Conservation (phyloP, 2,113 vertebrate species). For the Antechinus flavipes region DNA sequence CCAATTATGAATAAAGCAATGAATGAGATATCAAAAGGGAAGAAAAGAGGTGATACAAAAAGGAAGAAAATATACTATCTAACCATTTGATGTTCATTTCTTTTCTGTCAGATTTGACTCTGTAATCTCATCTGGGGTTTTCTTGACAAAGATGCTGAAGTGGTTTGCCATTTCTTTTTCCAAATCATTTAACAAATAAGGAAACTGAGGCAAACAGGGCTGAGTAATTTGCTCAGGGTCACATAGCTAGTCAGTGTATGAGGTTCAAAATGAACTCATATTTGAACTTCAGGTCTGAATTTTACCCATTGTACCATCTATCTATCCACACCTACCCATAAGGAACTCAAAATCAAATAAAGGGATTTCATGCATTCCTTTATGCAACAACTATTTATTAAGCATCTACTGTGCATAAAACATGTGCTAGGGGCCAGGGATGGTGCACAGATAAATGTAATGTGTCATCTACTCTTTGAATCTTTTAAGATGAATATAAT, state of each 20-base stretch:
- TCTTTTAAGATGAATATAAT: neutral
- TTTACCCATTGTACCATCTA: accelerated
- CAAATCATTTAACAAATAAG: no score
- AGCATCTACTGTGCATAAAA: neutral
- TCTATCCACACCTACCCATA: neutral
- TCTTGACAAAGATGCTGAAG: no score
- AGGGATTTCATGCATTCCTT: neutral
- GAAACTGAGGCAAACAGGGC: no score
- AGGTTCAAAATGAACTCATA: no score
- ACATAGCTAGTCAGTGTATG: no score
- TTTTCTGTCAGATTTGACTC: no score
- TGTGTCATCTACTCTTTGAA: neutral
- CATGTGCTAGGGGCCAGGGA: neutral
- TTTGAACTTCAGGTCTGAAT: no score
- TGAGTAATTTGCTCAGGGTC: no score
- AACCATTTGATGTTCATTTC: no score
- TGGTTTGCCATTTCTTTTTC: no score
- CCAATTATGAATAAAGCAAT: neutral
- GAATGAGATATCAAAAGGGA: neutral
- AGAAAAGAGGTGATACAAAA: neutral
- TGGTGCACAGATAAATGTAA: neutral
- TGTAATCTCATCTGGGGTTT: no score
- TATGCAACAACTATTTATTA: neutral
- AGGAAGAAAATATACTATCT: neutral
- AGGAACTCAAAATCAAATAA: neutral